Evolutionary conservation across 2,797 vertebrate species (phyloP), one percentile per base, ranked within the genome.

Genomic region (Chromis chromis): DNA sequence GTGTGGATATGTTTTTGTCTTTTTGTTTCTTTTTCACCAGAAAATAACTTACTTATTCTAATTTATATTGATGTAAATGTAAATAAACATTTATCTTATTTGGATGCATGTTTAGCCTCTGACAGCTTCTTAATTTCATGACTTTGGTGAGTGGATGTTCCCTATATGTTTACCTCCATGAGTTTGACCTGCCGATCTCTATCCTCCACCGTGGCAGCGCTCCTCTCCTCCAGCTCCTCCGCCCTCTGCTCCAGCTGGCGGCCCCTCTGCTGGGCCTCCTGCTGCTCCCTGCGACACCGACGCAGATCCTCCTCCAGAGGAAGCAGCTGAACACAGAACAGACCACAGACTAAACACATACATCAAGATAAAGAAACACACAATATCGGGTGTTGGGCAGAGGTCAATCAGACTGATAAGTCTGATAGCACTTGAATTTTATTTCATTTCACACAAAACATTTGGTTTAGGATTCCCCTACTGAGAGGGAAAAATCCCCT

Each of bases 301-400:
- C 88, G 94, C 82, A 99, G 85, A 83, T 97, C 95, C 69, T 97
- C 96, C 86, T 97, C 96, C 94, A 98, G 92, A 71, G 93, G 91
- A 65, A 91, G 94, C 74, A 97, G 89, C 98, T 99, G 84, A 64
- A 93, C 60, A 57, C 42, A 65, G 58, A 79, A 17, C 70, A 81
- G 58, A 78, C n/a, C 58, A 36, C 63, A 77, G 50, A 55, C 46
- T 14, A 74, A 78, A 79, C 71, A 80, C 65, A 74, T 57, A 39
- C 39, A n/a, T 19, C 63, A 13, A 75, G 66, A 81, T 77, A 81
- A 82, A 63, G 70, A 33, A 53, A 66, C 65, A 53, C 11, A 22
- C 31, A 27, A 3, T 0, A 6, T 50, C 46, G 58, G 17, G 57
- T 39, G n/a, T 49, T 19, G 63, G 42, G 13, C n/a, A 48, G 21